These are phyloP conservation scores for Agriotes lineatus DNA, from an alignment of 2,888 invertebrate species.

Conservation along the genomic window DNA sequence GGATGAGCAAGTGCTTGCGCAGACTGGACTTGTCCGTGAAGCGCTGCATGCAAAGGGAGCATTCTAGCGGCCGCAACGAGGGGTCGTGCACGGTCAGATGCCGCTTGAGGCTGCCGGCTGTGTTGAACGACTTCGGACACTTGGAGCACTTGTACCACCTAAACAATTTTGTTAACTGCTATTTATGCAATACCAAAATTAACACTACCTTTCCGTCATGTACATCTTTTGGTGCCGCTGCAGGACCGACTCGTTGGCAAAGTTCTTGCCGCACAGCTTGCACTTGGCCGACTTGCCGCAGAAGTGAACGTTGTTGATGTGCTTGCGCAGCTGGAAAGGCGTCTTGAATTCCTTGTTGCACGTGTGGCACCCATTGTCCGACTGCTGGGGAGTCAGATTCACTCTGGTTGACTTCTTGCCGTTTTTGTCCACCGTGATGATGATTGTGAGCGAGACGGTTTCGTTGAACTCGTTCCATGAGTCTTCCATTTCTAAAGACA, in stretches of 20 bases:
- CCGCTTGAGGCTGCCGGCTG: conserved; percentile 63
- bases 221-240: conserved; percentile 50
- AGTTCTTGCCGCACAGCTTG: conserved; percentile 48
- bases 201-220: conserved; percentile 15
- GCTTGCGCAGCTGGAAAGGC: conserved; percentile 43
- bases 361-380: conserved; percentile 45
- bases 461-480: conserved; percentile 51
- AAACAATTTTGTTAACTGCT: too few species aligned
- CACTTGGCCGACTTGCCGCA: conserved; percentile 33
- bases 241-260: conserved; percentile 42
- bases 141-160: conserved; percentile 58
- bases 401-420: conserved; percentile 66
- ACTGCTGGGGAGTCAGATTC: conserved; percentile 52
- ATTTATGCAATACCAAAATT: too few species aligned
- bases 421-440: conserved; percentile 65
- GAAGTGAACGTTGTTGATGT: conserved; percentile 46
- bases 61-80: conserved; percentile 63
- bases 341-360: conserved; percentile 51
- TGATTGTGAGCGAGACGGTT: conserved; percentile 65
- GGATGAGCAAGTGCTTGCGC: conserved; percentile 65
- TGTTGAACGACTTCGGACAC: conserved; percentile 65
- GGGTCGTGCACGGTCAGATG: conserved; percentile 65
- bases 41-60: conserved; percentile 64
- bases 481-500: neutral
- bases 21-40: conserved; percentile 65